A percentile compares a stretch with the other conserved stretches of the same genome.
Evolutionary conservation across 2,113 vertebrate species (phyloP).

Genomic region (Notarius lentiginosus): DNA sequence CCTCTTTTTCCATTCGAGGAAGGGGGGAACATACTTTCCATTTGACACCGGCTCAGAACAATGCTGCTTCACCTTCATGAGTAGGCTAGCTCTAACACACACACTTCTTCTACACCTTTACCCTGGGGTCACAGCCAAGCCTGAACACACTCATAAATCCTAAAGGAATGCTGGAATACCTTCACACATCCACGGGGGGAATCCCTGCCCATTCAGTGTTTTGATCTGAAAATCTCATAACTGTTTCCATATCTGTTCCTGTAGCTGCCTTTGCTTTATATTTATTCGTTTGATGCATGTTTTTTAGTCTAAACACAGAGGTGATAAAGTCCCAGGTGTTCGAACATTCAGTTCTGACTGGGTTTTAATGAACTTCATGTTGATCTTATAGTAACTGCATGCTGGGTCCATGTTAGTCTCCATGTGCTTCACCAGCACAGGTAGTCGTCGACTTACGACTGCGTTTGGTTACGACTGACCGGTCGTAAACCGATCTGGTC

Average conservation of each 20-base stretch:
- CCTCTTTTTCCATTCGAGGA: constrained; percentile 59
- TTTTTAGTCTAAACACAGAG: background rate
- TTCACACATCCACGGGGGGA: constrained; percentile 45
- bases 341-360: background rate
- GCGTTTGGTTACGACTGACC: too few relatives aligned
- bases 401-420: background rate
- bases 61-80: constrained; percentile 67
- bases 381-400: background rate
- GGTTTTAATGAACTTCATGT: background rate
- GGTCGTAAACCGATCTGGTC: too few relatives aligned
- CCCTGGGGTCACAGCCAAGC: constrained; percentile 55
- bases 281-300: background rate
- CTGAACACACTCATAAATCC: constrained; percentile 62
- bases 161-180: constrained; percentile 48
- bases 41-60: constrained; percentile 63
- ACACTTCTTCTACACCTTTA: constrained; percentile 36
- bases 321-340: background rate
- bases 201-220: constrained; percentile 13
- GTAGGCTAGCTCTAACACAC: constrained; percentile 47
- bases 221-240: background rate
- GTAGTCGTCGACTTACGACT: too few relatives aligned
- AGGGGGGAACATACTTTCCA: constrained; percentile 63
- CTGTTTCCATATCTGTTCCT: background rate
- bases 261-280: background rate
- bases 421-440: background rate